Evolutionary conservation across 2,113 vertebrate genomes (phyloP).

Genomic region (Salvelinus alpinus): DNA sequence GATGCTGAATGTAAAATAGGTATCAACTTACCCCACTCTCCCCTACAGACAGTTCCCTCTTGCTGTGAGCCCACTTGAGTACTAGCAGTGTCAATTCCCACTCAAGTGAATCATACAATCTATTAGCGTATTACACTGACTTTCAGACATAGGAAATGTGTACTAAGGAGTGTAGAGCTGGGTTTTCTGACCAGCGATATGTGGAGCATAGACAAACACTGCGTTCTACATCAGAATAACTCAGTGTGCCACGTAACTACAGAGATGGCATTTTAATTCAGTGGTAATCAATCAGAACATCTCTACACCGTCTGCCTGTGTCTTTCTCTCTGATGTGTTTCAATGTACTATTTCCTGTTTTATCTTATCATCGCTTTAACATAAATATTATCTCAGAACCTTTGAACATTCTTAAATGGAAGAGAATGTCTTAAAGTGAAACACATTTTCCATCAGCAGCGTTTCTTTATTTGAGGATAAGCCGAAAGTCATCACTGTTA

Average conservation of each 20-base stretch:
- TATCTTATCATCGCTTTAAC: conserved; percentile 15
- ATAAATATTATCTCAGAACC: conserved; percentile 6
- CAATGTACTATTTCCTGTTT: conserved; percentile 23
- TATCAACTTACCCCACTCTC: too few species aligned
- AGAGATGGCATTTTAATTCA: conserved; percentile 17
- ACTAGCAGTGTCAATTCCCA: conserved; percentile 24
- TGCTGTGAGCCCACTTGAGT: neutral
- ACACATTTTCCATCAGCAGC: neutral
- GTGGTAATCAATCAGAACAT: conserved; percentile 28
- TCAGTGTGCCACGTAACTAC: neutral
- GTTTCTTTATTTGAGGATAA: neutral
- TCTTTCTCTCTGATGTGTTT: conserved; percentile 13
- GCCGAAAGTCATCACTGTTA: conserved; percentile 34
- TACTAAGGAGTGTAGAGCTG: neutral
- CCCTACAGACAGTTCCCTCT: neutral
- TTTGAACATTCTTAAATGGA: conserved; percentile 17
- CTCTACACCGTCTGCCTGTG: conserved; percentile 1
- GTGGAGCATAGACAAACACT: conserved; percentile 52
- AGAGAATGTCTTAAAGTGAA: conserved; percentile 19
- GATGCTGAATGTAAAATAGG: too few species aligned
- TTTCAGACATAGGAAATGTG: neutral
- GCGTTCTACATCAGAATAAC: conserved; percentile 48
- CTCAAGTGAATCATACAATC: conserved; percentile 9
- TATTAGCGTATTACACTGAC: conserved; percentile 10
- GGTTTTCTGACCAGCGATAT: neutral